These are phyloP conservation scores for Sternarchorhynchus goeldii DNA, from an alignment of 2,797 vertebrate genomes.

Conservation along the genomic window DNA sequence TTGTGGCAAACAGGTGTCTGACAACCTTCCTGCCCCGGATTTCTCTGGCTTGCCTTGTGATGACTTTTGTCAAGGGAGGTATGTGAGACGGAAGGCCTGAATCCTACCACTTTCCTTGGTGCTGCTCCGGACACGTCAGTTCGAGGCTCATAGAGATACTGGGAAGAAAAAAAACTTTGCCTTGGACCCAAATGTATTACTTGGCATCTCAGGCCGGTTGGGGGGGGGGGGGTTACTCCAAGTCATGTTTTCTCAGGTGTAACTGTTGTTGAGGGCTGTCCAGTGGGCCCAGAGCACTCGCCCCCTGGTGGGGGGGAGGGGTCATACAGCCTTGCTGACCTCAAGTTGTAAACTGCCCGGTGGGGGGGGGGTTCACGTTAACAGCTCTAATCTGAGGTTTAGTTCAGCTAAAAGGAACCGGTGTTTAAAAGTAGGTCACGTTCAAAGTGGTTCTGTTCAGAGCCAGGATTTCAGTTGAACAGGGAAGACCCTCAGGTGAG, in stretches of 20 bases:
- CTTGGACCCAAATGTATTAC: not conserved
- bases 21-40: too few species aligned
- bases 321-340: too few species aligned
- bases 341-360: too few species aligned
- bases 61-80: too few species aligned
- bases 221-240: slow-evolving; percentile 6
- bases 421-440: slow-evolving; percentile 19
- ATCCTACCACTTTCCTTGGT: too few species aligned
- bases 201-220: not conserved
- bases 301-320: not conserved
- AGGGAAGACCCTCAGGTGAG: slow-evolving; percentile 28
- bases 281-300: slow-evolving; percentile 14
- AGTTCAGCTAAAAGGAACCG: not conserved
- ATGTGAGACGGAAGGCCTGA: too few species aligned
- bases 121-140: too few species aligned
- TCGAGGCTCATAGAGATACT: not conserved
- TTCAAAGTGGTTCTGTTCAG: slow-evolving; percentile 14
- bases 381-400: not conserved
- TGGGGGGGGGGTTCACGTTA: too few species aligned
- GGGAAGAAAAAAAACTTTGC: not conserved
- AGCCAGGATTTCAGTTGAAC: slow-evolving; percentile 1
- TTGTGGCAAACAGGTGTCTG: too few species aligned
- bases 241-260: slow-evolving; percentile 55
- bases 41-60: too few species aligned
- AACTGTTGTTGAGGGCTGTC: slow-evolving; percentile 18